Evolutionary conservation across 2,888 invertebrate genomes (phyloP), one percentile per base, ranked within the genome.

Genomic region (Gastrophysa polygoni): DNA sequence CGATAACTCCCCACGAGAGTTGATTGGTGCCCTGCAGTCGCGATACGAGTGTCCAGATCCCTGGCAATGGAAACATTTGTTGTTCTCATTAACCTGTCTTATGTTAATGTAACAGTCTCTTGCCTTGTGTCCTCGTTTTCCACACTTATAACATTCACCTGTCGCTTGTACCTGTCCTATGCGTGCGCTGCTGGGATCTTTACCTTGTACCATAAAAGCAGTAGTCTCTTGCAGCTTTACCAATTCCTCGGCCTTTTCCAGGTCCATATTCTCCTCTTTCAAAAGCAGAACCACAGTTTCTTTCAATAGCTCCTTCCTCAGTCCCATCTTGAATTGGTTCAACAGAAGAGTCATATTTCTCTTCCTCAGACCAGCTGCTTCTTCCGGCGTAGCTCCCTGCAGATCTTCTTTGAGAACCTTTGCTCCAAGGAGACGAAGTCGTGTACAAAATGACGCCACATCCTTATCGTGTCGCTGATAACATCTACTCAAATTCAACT

Each of bases 381-480:
- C 44, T 7, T 47, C 20, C 7, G 6, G 44, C 1, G 18, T 28
- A 2, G 57, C 50, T 10, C 32, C 20, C 10, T 16, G 17, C n/a
- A 52, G 29, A 21, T 60, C 57, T 10, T 57, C 55, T 24, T 54
- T 20, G 14, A 61, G 43, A 8, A 60, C 38, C 17, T 54, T 43
- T 0, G 46, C 32, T 14, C 60, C 57, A 10, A 60, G 14, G 20
- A 54, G 7, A 14, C 43, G 17, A 11, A 64, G 29, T 38, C 58
- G 24, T 11, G 50, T 57, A 24, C 56, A 57, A 47, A 57, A 64
- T 4, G 16, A 6, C n/a, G 54, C 14, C 16, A 63, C 59, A 10
- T 50, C 20, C 34, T 63, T 59, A 32, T 63, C 63, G 18, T 59
- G 59, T n/a, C 59, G 10, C 38, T 63, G 63, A 44, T 49, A 58